A percentile compares a stretch with the other conserved stretches of the same genome.
phyloP scores from a whole-genome alignment of 30 jellyfish, hydroid and myxozoan genomes.

The Pseudorhiza aurosa region DNA sequence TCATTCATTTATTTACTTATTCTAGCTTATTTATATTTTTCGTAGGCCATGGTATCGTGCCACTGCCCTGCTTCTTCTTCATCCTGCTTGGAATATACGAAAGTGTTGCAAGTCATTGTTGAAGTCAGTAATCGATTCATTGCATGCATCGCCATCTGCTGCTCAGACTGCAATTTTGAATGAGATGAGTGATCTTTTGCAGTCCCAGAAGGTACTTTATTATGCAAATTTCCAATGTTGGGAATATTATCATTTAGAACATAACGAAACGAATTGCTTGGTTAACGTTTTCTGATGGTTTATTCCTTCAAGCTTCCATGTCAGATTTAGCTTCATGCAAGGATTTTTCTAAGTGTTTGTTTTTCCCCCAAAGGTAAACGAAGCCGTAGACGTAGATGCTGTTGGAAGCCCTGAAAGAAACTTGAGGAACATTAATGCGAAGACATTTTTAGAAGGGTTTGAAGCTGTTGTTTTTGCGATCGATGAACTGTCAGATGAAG shows the following conservation, averaged over 20 bases:
- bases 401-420: not conserved
- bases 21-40: too few species aligned
- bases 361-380: too few species aligned
- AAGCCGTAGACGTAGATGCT: too few species aligned
- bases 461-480: constrained; percentile 8
- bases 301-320: too few species aligned
- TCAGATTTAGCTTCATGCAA: too few species aligned
- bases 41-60: constrained; percentile 99
- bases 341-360: too few species aligned
- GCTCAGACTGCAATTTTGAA: constrained; percentile 15
- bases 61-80: constrained; percentile 52
- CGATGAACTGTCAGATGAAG: constrained; percentile 18
- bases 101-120: constrained; percentile 46
- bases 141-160: constrained; percentile 9
- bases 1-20: too few species aligned
- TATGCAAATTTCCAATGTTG: too few species aligned
- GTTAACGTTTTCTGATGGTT: too few species aligned
- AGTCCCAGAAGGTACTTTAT: constrained; percentile 18
- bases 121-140: constrained; percentile 23
- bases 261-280: too few species aligned
- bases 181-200: constrained; percentile 26
- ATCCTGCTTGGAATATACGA: constrained; percentile 63
- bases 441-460: constrained; percentile 16
- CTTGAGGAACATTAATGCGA: not conserved
- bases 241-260: too few species aligned